Evolutionary conservation across 2,888 invertebrate species (phyloP), one percentile per base, ranked within the genome.

Genomic region (Aethes cnicana): DNA sequence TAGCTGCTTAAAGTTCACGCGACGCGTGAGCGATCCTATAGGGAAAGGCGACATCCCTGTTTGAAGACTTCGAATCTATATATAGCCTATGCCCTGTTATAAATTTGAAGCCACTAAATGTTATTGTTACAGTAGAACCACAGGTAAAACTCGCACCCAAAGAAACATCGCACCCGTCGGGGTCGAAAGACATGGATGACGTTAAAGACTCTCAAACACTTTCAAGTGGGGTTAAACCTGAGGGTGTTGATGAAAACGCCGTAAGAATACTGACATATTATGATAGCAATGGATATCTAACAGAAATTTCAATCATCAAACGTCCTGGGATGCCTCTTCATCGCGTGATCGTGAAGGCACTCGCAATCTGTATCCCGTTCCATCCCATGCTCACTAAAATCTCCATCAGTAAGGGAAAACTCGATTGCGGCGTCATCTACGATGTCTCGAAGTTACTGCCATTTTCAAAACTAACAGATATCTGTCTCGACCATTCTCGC

Each of bases 391-490:
- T 81, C 6, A 61, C 42, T 3, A 76, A 68, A 50, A 43, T 81
- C 2, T 65, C 63, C 1, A 64, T 81, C 12, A 57, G 54, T 7
- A 68, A 58, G 41, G 60, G 63, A 7, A 58, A 63, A 3, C 48
- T 81, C 0, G 58, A 61, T 12, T n/a, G 53, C 3, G 3, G 12
- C 9, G 21, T 66, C 5, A 8, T 82, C 3, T 36, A 63, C 23
- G 77, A 79, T 52, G 68, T 83, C 2, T 55, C 58, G 2, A 73
- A 72, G 54, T 57, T 79, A 11, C 55, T 82, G 1, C 68, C 68
- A 0, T 60, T 63, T 56, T 81, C 82, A 2, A 73, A 72, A 46
- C 57, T 84, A 42, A 74, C 74, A 2, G 73, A 81, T n/a, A 35
- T 84, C 14, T 71, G 69, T 54, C 61, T 83, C 0, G 82, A 84